Base-by-base conservation (phyloP, 2,888 invertebrate species). In the Erebia palarica region DNA sequence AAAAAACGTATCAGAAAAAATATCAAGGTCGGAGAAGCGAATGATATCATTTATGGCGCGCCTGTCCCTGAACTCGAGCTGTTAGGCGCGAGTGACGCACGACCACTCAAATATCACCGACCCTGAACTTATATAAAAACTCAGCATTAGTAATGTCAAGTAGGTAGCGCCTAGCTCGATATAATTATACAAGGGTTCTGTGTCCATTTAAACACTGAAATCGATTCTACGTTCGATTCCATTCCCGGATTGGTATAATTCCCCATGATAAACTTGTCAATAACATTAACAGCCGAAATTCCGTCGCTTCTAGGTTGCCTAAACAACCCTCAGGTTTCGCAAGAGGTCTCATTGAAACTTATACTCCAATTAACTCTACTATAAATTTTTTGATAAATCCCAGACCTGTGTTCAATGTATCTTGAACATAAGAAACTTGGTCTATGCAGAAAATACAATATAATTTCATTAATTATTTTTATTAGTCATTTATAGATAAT, bases 11-110 rank as follows among this genome's bases (percentile, higher is more conserved):
- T 89, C 90, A 86, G 88, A 90, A 90, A 92, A 89, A 89, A 87
- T 86, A 86, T 83, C 90, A 91, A 92, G 92, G 92, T 85, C 89
- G 81, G 81, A 78, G 79, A 76, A 82, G 81, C 83, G 83, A 88
- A 85, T 89, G 88, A 91, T 91, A 91, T 92, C 91, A 92, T 90
- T 91, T 90, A 87, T 89, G 88, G 89, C 86, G 86, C 79, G 84
- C 76, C 80, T 89, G 92, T 88, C 92, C 92, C 85, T 92, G 92
- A 93, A 93, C 92, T 87, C 87, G 79, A 80, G 78, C 80, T 76
- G 81, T 80, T 77, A 79, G 77, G 77, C 81, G 79, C 87, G 83
- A 86, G 84, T 92, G 92, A 92, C 92, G 92, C 91, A 92, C 89
- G 82, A 81, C 82, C 84, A 86, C 86, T 90, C 73, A 73, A 78